Evolutionary conservation across 2,888 invertebrate genomes (phyloP).

Genomic region (Galerucella calmariensis): DNA sequence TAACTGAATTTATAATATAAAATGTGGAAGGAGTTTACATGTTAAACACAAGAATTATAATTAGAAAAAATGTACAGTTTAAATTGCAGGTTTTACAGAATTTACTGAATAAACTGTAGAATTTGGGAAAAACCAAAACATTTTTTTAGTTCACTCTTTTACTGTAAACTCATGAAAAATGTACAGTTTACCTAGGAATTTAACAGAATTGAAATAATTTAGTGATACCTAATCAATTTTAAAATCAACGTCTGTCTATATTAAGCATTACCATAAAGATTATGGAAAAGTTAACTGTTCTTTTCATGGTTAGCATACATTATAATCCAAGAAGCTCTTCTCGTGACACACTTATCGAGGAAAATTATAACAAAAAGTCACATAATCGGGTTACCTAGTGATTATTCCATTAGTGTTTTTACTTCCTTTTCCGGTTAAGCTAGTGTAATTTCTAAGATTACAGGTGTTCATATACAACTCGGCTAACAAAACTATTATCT

Average conservation of each 20-base stretch:
- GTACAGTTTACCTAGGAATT: no score
- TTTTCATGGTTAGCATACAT: slow-evolving; percentile 18
- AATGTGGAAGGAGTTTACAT: no score
- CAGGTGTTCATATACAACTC: slow-evolving; percentile 24
- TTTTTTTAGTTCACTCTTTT: no score
- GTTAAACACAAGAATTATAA: no score
- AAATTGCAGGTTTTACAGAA: no score
- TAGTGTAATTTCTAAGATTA: slow-evolving; percentile 30
- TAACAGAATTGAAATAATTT: neutral
- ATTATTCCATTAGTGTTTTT: slow-evolving; percentile 36
- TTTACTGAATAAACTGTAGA: no score
- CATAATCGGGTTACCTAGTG: slow-evolving; percentile 27
- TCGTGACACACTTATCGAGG: slow-evolving; percentile 32
- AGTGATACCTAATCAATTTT: neutral
- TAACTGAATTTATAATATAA: no score
- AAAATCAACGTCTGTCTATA: neutral
- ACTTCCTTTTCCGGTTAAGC: slow-evolving; percentile 37
- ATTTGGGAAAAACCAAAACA: no score
- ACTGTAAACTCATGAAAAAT: no score
- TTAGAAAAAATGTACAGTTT: no score
- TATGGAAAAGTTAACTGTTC: slow-evolving; percentile 26
- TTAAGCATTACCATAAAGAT: slow-evolving; percentile 22
- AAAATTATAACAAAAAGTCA: slow-evolving; percentile 26
- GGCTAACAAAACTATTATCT: slow-evolving; percentile 21
- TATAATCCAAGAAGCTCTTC: neutral